Evolutionary conservation across 1,140 invertebrate species (phyloP).

Genomic region (Ridgeia piscesae): DNA sequence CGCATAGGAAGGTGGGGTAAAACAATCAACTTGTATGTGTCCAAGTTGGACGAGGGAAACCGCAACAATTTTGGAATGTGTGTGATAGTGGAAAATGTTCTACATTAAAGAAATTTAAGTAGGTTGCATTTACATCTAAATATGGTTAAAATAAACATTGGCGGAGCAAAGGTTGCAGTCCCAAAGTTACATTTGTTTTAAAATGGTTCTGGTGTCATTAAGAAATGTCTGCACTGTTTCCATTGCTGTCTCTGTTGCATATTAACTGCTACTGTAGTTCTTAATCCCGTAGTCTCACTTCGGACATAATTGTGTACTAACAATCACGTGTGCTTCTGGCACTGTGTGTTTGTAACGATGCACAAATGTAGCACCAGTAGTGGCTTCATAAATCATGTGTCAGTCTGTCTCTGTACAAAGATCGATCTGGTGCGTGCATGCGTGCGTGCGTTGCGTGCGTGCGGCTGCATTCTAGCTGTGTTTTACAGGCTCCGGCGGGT

Average conservation of each 20-base stretch:
- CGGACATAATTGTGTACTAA: neutral
- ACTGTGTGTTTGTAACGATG: neutral
- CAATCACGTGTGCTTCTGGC: neutral
- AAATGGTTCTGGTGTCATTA: no score
- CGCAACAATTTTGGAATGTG: neutral
- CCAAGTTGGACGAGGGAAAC: neutral
- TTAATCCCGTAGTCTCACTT: neutral
- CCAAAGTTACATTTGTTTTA: no score
- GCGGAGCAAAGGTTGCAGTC: no score
- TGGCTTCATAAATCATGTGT: neutral
- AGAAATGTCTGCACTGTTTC: no score
- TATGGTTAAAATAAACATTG: no score
- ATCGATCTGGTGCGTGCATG: neutral
- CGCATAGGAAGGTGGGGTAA: neutral
- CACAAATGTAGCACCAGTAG: neutral
- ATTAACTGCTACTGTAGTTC: neutral
- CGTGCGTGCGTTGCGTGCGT: neutral
- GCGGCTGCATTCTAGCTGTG: neutral
- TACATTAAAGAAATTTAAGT: no score
- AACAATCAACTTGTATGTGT: neutral
- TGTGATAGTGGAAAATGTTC: no score
- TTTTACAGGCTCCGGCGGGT: conserved; percentile 27
- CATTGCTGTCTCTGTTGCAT: neutral
- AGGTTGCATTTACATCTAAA: no score
- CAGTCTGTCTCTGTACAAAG: neutral